Evolutionary conservation across 2,888 invertebrate genomes (phyloP).

Genomic region (Lasioglossum oenotherae): DNA sequence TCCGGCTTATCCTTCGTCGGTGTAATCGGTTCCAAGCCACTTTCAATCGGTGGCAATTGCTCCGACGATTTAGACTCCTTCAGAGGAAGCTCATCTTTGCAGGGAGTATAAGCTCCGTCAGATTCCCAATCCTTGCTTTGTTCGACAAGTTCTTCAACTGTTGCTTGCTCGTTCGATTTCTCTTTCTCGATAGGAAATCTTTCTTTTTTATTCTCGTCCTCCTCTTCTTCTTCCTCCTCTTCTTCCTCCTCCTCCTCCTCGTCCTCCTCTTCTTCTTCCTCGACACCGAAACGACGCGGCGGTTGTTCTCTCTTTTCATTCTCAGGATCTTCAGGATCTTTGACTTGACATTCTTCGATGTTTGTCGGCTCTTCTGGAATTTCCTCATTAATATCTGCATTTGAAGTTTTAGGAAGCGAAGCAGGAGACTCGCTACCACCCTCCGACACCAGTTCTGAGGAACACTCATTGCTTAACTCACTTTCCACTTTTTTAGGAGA

Average conservation of each 20-base stretch:
- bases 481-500: constrained; percentile 64
- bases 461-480: constrained; percentile 50
- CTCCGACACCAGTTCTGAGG: constrained; percentile 32
- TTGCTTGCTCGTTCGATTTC: constrained; percentile 22
- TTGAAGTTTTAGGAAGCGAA: constrained; percentile 16
- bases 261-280: constrained; percentile 61
- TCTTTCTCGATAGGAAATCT: constrained; percentile 78
- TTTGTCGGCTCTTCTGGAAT: constrained; percentile 1
- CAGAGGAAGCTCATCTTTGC: constrained; percentile 81
- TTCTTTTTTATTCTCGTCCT: constrained; percentile 71
- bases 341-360: constrained; percentile 22
- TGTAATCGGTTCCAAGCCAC: constrained; percentile 82
- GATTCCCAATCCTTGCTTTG: constrained; percentile 77
- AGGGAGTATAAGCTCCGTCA: constrained; percentile 82
- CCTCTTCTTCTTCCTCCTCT: constrained; percentile 54
- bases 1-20: constrained; percentile 79
- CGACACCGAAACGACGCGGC: constrained; percentile 45
- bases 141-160: constrained; percentile 14
- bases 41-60: constrained; percentile 70
- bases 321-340: constrained; percentile 54
- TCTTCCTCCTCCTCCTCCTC: constrained; percentile 59
- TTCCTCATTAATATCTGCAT: constrained; percentile 21
- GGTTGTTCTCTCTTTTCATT: constrained; percentile 61
- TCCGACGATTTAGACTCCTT: constrained; percentile 62
- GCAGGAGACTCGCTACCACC: constrained; percentile 18